Evolutionary conservation across 2,888 invertebrate species (phyloP).

Genomic region (Cyclophora punctaria): DNA sequence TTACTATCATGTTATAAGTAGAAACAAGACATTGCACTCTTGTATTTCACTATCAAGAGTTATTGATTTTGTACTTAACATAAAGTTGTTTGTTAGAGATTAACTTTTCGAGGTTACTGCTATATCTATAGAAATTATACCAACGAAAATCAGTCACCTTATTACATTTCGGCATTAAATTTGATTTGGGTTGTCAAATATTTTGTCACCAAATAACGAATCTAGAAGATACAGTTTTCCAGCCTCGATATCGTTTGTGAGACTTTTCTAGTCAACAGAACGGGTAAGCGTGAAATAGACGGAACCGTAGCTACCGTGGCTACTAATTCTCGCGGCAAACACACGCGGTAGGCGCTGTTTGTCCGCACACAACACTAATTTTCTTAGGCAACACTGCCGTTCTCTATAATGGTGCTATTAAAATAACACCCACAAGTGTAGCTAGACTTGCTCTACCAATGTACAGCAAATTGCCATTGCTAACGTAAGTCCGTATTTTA

Average conservation of each 20-base stretch:
- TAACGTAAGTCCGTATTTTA: slow-evolving; percentile 58
- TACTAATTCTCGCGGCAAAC: slow-evolving; percentile 41
- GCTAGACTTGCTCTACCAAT: slow-evolving; percentile 12
- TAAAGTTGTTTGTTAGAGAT: no score
- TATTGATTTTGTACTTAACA: no score
- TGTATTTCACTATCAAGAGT: no score
- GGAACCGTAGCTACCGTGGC: slow-evolving; percentile 20
- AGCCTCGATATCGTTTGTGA: neutral
- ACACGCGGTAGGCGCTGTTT: slow-evolving; percentile 36
- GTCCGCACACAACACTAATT: slow-evolving; percentile 51
- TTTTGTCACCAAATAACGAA: no score
- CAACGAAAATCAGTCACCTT: no score
- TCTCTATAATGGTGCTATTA: slow-evolving; percentile 66
- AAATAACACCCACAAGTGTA: slow-evolving; percentile 68
- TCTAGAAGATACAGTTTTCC: neutral
- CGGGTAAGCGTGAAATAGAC: slow-evolving; percentile 10
- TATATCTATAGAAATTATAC: no score
- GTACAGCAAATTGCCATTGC: slow-evolving; percentile 61
- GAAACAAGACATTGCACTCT: no score
- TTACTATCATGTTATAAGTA: no score
- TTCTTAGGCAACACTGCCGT: slow-evolving; percentile 61
- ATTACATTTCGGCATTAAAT: no score
- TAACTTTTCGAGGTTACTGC: no score
- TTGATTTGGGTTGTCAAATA: no score
- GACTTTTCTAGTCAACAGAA: neutral